These are phyloP conservation scores for Anolis carolinensis DNA, from an alignment of 2,113 vertebrate species.

Conservation along the genomic window DNA sequence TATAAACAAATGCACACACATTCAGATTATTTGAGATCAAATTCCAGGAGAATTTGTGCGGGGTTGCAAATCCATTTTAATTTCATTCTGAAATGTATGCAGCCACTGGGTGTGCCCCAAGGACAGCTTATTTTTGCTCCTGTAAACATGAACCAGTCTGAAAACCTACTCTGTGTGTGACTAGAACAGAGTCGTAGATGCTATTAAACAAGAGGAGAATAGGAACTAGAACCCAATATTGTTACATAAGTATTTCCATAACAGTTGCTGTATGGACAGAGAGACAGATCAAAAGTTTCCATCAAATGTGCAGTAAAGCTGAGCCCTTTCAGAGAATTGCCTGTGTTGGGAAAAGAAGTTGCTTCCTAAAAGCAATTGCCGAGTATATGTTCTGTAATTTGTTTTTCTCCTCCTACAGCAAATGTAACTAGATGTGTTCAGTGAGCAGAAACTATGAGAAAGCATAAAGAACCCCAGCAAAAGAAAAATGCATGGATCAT, in stretches of 20 bases:
- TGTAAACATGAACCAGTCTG: not conserved
- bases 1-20: not conserved
- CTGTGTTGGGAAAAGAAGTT: not conserved
- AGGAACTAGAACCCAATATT: not conserved
- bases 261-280: not conserved
- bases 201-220: not conserved
- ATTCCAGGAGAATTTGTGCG: not conserved
- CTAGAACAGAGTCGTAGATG: not conserved
- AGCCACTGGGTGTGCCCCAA: not conserved
- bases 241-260: not conserved
- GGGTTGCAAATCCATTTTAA: too few relatives aligned
- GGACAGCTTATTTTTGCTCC: not conserved
- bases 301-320: not conserved
- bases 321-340: not conserved
- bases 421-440: slow-evolving; percentile 59
- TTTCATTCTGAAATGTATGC: not conserved
- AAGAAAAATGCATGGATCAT: slow-evolving; percentile 54
- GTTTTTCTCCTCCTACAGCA: slow-evolving; percentile 23
- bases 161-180: not conserved
- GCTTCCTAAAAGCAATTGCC: slow-evolving; percentile 17
- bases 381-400: slow-evolving; percentile 43
- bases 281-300: slow-evolving; percentile 2
- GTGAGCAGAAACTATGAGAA: slow-evolving; percentile 69
- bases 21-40: not conserved
- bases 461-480: slow-evolving; percentile 44